Evolutionary conservation across 2,888 invertebrate genomes (phyloP), one percentile per base, ranked within the genome.

Genomic region (Fabriciana adippe): DNA sequence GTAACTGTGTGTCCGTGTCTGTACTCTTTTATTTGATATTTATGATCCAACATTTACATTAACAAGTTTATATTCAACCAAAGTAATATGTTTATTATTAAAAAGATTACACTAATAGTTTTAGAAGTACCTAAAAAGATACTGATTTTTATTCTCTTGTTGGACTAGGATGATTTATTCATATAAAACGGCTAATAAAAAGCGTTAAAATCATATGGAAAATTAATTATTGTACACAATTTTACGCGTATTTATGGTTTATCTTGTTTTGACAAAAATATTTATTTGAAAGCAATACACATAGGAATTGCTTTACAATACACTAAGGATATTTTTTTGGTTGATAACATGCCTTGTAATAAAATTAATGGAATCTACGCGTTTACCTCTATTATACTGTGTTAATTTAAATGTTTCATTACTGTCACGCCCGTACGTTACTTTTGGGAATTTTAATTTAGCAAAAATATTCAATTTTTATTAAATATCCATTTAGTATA

Each of bases 321-420:
- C 71, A 57, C 71, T 35, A 31, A 63, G 69, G 69, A 68, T 57
- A 45, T 59, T 63, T 16, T 21, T 70, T 64, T 70, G 65, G 63
- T 69, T 69, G 63, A 65, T 55, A 70, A 68, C 65, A 65, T 68
- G 64, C 64, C 67, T 65, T 66, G 71, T 68, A 72, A 70, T 67
- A 56, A 66, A 67, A 68, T 72, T 68, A 70, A 71, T 70, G 69
- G 68, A 72, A 70, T 70, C 67, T 63, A 68, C 66, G 57, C 64
- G 67, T 69, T 72, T 62, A 68, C 72, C 56, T 70, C 67, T 72
- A 41, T 41, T 41, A 73, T 72, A 68, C 64, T 57, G 70, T 72
- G 72, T 67, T 73, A 68, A 73, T 73, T 73, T 67, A 62, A 70
- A 62, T 57, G 65, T 66, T 60, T 60, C 67, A 68, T 67, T 70